Conservation (phyloP, 2,797 vertebrate species). For the Pseudochirops corinnae region DNA sequence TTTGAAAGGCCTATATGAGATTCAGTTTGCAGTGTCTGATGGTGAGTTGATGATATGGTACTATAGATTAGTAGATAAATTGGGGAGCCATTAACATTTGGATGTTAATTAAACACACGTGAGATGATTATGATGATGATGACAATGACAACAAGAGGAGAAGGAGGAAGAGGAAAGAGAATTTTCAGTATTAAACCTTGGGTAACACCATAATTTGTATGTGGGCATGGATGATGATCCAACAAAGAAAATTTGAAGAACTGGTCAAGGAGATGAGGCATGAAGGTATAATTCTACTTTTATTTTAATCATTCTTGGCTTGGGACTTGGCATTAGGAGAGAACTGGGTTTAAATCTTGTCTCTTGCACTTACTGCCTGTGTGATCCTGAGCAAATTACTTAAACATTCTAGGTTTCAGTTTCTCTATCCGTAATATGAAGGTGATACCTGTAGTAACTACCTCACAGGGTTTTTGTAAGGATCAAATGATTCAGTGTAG, state of each 20-base stretch:
- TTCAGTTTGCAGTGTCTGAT: neutral
- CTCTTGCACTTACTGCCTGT: neutral
- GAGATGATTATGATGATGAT: neutral
- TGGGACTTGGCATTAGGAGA: neutral
- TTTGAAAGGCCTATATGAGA: neutral
- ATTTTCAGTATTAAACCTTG: neutral
- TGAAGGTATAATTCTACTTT: neutral
- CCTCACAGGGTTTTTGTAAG: neutral
- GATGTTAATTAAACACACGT: neutral
- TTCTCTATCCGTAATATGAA: neutral
- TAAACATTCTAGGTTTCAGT: neutral
- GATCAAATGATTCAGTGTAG: neutral
- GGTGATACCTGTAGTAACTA: neutral
- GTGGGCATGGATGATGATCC: neutral
- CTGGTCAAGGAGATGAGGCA: neutral
- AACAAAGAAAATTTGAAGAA: neutral
- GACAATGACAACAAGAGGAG: neutral
- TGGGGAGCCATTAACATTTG: neutral
- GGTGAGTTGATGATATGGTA: no score
- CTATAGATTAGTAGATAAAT: neutral
- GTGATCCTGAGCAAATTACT: neutral
- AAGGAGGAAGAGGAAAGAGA: neutral
- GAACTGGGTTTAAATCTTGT: neutral
- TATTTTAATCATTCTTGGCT: neutral
- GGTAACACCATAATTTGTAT: neutral